These are phyloP conservation scores for Spea bombifrons DNA, from an alignment of 2,113 vertebrate genomes.

Conservation along the genomic window DNA sequence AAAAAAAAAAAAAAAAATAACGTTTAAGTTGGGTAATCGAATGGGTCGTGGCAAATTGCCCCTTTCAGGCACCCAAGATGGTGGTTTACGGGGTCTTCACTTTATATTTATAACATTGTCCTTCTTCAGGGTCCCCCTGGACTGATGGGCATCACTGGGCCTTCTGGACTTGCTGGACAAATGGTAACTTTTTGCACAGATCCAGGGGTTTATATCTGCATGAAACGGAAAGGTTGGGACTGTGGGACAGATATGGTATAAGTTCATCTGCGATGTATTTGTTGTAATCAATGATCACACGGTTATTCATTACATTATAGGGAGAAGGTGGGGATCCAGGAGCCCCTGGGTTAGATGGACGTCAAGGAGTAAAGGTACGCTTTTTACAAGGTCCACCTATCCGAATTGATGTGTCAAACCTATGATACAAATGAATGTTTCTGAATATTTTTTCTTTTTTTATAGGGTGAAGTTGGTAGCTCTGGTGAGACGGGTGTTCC, in stretches of 20 bases:
- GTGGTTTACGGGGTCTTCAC: no score
- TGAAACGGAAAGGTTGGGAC: not conserved
- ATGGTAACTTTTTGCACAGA: constrained; percentile 59
- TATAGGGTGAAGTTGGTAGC: constrained; percentile 67
- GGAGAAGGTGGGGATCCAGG: constrained; percentile 63
- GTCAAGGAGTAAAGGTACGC: constrained; percentile 73
- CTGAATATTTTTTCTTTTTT: not conserved
- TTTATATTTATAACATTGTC: not conserved
- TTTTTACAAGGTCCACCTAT: not conserved
- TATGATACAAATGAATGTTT: no score
- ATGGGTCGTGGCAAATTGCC: no score
- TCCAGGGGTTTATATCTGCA: not conserved
- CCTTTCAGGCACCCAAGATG: no score
- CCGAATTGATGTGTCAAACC: not conserved
- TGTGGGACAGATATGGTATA: no score
- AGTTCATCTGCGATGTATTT: no score
- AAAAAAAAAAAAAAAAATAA: no score
- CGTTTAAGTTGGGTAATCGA: no score
- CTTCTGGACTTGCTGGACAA: constrained; percentile 64
- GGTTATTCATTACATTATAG: constrained; percentile 47
- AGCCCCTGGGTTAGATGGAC: constrained; percentile 62
- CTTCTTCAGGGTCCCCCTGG: constrained; percentile 73
- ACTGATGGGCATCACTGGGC: constrained; percentile 66
- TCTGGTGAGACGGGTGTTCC: constrained; percentile 56
- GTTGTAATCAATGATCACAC: no score